Conservation (phyloP, 2,797 vertebrate species). For the Lates japonicus region DNA sequence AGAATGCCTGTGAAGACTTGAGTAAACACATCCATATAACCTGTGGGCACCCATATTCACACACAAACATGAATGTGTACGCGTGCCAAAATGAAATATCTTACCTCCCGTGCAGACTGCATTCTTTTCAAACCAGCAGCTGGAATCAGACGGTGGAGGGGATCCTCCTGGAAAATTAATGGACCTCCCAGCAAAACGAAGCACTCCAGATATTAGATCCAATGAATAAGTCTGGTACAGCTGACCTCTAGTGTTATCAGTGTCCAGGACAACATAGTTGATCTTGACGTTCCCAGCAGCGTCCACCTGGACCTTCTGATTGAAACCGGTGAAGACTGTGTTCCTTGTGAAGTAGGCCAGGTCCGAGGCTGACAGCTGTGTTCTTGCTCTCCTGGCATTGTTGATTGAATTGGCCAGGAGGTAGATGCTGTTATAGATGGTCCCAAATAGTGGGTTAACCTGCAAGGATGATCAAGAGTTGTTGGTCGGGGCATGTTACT, state of each 20-base stretch:
- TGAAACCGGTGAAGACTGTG: slow-evolving; percentile 91
- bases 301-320: slow-evolving; percentile 87
- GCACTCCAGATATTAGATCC: slow-evolving; percentile 78
- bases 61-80: not conserved
- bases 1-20: not conserved
- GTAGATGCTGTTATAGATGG: slow-evolving; percentile 94
- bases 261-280: slow-evolving; percentile 91
- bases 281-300: slow-evolving; percentile 83
- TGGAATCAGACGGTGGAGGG: slow-evolving; percentile 88
- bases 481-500: not conserved
- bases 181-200: slow-evolving; percentile 83
- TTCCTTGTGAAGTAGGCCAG: slow-evolving; percentile 89
- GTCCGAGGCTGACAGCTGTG: slow-evolving; percentile 82
- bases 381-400: slow-evolving; percentile 84
- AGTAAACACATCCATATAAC: not conserved
- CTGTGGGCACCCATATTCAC: not conserved
- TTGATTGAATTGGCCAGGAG: slow-evolving; percentile 90
- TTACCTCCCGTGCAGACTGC: slow-evolving; percentile 90
- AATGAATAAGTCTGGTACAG: slow-evolving; percentile 89
- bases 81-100: not conserved
- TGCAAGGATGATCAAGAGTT: slow-evolving; percentile 60
- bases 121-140: slow-evolving; percentile 91
- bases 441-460: slow-evolving; percentile 95
- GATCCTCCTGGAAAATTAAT: slow-evolving; percentile 90
- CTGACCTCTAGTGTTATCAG: slow-evolving; percentile 83